Conservation (phyloP, 92 coral and sea anemone species). For the Pocillopora grandis region DNA sequence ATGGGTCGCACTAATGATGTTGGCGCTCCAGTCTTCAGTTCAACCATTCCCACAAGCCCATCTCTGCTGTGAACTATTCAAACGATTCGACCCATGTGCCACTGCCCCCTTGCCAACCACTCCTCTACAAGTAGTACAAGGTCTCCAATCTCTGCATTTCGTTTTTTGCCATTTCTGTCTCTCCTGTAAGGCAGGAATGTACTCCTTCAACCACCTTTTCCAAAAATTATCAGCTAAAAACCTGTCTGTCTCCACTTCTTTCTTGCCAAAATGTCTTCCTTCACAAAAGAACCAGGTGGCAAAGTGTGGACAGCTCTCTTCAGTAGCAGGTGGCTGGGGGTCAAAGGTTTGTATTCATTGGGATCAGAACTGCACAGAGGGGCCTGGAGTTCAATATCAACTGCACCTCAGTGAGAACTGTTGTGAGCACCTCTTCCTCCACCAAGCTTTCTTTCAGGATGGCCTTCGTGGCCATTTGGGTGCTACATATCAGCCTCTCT, state of each 20-base stretch:
- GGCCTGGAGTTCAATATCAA: constrained; percentile 56
- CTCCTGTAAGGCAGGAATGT: constrained; percentile 58
- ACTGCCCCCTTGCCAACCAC: constrained; percentile 31
- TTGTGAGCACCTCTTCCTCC: constrained; percentile 48
- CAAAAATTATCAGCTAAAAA: constrained; percentile 56
- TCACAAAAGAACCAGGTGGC: constrained; percentile 53
- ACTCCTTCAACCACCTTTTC: constrained; percentile 67
- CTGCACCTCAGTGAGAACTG: constrained; percentile 57
- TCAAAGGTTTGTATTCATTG: constrained; percentile 48
- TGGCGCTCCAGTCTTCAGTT: constrained; percentile 35
- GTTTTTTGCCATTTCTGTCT: constrained; percentile 51
- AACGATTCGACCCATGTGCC: constrained; percentile 37
- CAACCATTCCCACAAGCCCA: constrained; percentile 47
- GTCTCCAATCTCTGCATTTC: constrained; percentile 47
- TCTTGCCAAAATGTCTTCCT: constrained; percentile 40
- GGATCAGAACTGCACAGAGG: constrained; percentile 56
- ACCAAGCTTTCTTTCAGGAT: constrained; percentile 48
- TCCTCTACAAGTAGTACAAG: constrained; percentile 51
- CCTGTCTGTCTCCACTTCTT: constrained; percentile 62
- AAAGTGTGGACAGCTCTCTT: constrained; percentile 38
- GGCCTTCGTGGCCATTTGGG: constrained; percentile 41
- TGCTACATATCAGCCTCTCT: constrained; percentile 33
- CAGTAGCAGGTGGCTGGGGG: constrained; percentile 61
- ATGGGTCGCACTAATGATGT: constrained; percentile 13
- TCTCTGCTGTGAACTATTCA: constrained; percentile 35